A percentile compares a stretch with the other conserved stretches of the same genome.
Conservation (phyloP, 2,888 invertebrate species). For the Monochamus alternatus region DNA sequence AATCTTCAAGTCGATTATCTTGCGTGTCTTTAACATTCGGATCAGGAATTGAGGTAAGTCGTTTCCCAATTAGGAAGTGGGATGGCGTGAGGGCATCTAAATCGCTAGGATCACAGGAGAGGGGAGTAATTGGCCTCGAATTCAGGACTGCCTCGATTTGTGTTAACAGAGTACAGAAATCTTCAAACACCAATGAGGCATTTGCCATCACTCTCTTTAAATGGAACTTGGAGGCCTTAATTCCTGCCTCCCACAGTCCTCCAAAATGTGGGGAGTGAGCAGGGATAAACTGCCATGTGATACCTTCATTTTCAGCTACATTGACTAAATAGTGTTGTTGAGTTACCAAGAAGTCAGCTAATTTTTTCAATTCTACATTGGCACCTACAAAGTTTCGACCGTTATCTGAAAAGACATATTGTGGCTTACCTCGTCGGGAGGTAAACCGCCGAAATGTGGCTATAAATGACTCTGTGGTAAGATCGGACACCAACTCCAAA, state of each 20-base stretch:
- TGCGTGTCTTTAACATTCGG: conserved; percentile 41
- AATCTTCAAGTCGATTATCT: conserved; percentile 46
- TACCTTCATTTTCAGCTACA: background rate
- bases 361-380: background rate
- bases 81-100: no score
- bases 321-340: background rate
- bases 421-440: conserved; percentile 20
- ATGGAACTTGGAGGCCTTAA: conserved; percentile 34
- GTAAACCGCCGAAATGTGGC: conserved; percentile 18
- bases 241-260: conserved; percentile 39
- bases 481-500: conserved; percentile 48
- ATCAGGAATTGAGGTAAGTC: conserved; percentile 50
- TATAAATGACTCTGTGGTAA: conserved; percentile 36
- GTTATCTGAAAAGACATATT: conserved; percentile 31
- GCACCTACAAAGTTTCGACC: conserved; percentile 38
- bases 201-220: conserved; percentile 30
- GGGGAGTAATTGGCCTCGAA: no score
- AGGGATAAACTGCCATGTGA: conserved; percentile 39
- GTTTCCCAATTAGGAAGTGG: conserved; percentile 57
- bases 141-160: conserved; percentile 58
- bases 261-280: conserved; percentile 38
- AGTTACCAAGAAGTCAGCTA: background rate
- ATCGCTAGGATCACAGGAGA: no score
- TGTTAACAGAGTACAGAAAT: conserved; percentile 46
- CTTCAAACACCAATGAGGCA: conserved; percentile 37